These are phyloP conservation scores for Cygnus olor DNA, from an alignment of 2,797 vertebrate species.

Conservation along the genomic window DNA sequence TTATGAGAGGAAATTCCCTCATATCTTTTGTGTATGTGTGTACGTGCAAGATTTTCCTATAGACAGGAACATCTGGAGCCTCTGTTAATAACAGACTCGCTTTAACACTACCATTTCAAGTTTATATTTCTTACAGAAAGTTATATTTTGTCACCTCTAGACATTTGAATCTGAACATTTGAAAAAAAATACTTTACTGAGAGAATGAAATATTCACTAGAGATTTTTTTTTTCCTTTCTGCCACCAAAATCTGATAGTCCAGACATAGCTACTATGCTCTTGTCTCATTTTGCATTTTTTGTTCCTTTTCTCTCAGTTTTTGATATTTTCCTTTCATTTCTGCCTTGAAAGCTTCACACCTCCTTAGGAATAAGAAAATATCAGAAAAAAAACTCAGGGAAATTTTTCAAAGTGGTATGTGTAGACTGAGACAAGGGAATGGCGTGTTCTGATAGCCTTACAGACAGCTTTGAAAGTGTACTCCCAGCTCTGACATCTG, in stretches of 20 bases:
- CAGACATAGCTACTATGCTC: neutral
- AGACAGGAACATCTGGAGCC: neutral
- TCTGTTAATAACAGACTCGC: neutral
- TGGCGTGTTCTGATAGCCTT: neutral
- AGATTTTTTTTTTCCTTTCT: neutral
- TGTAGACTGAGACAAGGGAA: neutral
- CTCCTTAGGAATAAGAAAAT: neutral
- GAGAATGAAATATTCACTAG: neutral
- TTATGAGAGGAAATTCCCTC: neutral
- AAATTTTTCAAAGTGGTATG: neutral
- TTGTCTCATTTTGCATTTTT: neutral
- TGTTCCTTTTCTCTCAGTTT: neutral
- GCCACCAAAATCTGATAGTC: neutral
- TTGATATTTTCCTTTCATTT: neutral
- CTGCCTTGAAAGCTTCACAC: neutral
- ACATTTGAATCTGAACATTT: neutral
- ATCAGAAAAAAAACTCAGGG: neutral
- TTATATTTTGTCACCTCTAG: neutral
- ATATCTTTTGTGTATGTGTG: neutral
- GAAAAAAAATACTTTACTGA: neutral
- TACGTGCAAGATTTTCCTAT: neutral
- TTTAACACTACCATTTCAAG: neutral
- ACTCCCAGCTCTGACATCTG: neutral
- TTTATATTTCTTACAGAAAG: neutral
- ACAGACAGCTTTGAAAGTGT: neutral